phyloP scores from a whole-genome alignment of 2,888 invertebrate species.

The Pseudococcus jackbeardsleyi region DNA sequence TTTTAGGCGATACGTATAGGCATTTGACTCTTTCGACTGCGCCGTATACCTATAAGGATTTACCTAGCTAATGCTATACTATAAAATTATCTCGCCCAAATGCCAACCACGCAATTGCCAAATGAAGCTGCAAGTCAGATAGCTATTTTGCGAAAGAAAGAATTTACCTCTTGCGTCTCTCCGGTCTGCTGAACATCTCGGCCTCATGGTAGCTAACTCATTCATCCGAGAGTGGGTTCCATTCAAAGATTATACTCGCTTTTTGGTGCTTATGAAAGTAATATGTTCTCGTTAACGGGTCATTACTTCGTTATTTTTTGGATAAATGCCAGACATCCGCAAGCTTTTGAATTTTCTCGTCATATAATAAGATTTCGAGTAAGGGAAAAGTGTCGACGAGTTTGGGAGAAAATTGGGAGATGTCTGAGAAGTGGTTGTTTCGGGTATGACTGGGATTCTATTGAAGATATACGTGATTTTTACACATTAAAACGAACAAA shows the following conservation, averaged over 20 bases:
- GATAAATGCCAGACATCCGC: background rate
- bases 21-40: background rate
- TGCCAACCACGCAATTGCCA: constrained; percentile 29
- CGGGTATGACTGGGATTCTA: too few species aligned
- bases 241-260: constrained; percentile 42
- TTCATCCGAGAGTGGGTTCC: background rate
- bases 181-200: background rate
- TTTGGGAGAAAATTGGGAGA: too few species aligned
- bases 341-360: constrained; percentile 41
- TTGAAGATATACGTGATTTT: too few species aligned
- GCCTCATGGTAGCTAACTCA: background rate
- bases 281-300: constrained; percentile 51
- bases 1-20: background rate
- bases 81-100: background rate
- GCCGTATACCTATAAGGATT: background rate
- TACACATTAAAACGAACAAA: too few species aligned
- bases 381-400: too few species aligned
- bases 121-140: constrained; percentile 38
- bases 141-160: background rate
- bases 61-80: background rate
- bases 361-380: background rate
- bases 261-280: constrained; percentile 22
- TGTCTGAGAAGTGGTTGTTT: too few species aligned
- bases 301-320: constrained; percentile 42
- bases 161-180: background rate